Percentiles rank a stretch among this genome's conserved stretches.
phyloP scores from a whole-genome alignment of 2,113 vertebrate species.

The Sus scrofa region DNA sequence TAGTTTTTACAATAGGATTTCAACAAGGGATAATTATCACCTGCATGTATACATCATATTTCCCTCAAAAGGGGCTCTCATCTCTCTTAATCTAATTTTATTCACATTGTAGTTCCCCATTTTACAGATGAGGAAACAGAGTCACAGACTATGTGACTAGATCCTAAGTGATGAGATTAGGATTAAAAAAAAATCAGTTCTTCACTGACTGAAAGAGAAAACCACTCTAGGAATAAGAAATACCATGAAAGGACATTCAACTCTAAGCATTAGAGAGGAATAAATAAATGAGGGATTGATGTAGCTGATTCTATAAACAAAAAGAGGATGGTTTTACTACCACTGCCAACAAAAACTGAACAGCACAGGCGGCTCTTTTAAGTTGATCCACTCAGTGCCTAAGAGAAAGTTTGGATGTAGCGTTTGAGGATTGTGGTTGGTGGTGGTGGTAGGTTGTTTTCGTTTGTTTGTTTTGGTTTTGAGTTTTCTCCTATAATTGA shows the following conservation, averaged over 20 bases:
- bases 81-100: neutral
- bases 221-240: neutral
- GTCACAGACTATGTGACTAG: neutral
- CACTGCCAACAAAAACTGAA: constrained; percentile 31
- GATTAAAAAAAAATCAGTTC: constrained; percentile 32
- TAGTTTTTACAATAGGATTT: constrained; percentile 4
- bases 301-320: neutral
- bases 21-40: neutral
- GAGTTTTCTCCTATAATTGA: constrained; percentile 8
- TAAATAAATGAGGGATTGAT: neutral
- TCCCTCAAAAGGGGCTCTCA: neutral
- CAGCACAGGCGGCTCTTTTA: neutral
- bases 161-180: neutral
- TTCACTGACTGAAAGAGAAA: neutral
- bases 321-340: neutral
- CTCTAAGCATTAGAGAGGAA: neutral
- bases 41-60: neutral
- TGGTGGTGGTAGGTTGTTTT: neutral
- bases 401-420: neutral
- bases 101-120: neutral
- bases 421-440: neutral
- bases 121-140: constrained; percentile 31
- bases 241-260: neutral
- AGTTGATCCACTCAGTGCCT: neutral
- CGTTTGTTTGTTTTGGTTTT: constrained; percentile 20